phyloP scores from a whole-genome alignment of 2,113 vertebrate species.

The Bettongia penicillata region DNA sequence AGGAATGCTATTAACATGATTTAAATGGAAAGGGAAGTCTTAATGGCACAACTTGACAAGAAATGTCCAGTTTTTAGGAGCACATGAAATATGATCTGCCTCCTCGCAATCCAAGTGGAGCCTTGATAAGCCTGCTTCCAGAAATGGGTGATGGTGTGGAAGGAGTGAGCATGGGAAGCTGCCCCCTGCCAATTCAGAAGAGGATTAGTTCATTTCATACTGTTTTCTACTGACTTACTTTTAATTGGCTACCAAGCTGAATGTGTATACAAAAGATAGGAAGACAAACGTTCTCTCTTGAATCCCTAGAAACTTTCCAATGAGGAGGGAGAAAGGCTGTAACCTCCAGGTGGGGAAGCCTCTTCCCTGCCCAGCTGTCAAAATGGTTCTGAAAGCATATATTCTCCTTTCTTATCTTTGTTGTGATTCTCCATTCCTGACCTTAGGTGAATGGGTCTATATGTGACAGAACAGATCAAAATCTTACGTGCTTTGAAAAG shows the following conservation, averaged over 20 bases:
- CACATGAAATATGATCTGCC: background rate
- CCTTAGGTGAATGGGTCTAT: background rate
- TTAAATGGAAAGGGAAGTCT: constrained; percentile 36
- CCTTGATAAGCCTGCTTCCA: background rate
- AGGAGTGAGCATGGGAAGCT: background rate
- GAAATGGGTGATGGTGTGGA: background rate
- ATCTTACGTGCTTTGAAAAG: background rate
- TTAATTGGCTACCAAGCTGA: background rate
- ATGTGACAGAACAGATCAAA: background rate
- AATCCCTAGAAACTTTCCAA: background rate
- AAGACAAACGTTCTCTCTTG: background rate
- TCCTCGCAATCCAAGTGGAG: background rate
- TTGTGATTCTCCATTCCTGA: background rate
- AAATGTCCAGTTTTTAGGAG: background rate
- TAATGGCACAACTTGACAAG: background rate
- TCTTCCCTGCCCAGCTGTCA: background rate
- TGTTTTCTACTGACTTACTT: background rate
- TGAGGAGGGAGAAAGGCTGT: background rate
- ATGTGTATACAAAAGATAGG: background rate
- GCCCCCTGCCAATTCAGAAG: background rate
- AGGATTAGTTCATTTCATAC: background rate
- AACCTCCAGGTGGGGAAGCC: background rate
- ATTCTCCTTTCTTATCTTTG: background rate
- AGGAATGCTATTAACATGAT: constrained; percentile 10
- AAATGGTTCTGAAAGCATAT: background rate